phyloP scores from a whole-genome alignment of 1,140 invertebrate species.

The Pentalonia nigronervosa region DNA sequence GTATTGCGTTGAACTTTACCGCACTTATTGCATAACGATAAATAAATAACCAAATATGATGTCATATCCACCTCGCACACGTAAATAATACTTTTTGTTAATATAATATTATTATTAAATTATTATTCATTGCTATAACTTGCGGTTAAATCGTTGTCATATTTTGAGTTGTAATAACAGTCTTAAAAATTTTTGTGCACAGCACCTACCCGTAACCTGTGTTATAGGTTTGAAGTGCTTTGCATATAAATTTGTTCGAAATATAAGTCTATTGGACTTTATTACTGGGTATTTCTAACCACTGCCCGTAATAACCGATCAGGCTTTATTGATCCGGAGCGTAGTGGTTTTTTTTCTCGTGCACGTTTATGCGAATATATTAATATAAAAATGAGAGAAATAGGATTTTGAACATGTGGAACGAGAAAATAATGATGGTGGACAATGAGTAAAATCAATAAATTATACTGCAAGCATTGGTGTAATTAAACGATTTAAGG shows the following conservation, averaged over 20 bases:
- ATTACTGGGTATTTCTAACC: background rate
- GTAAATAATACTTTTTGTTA: background rate
- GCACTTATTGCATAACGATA: background rate
- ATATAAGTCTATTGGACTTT: background rate
- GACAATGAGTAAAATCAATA: background rate
- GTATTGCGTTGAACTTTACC: background rate
- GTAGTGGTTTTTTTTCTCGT: background rate
- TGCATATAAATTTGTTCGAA: background rate
- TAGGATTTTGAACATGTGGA: background rate
- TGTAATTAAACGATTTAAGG: background rate
- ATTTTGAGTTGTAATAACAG: background rate
- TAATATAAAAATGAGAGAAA: background rate
- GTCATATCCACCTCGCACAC: background rate
- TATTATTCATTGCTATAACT: background rate
- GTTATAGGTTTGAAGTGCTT: background rate
- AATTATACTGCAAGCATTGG: background rate
- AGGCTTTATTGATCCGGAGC: background rate
- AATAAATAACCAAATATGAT: background rate
- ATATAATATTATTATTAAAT: background rate
- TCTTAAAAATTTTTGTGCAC: background rate
- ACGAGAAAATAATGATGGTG: background rate
- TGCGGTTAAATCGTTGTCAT: background rate
- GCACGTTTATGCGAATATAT: background rate
- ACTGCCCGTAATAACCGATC: background rate
- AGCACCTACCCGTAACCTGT: background rate